Percentiles rank a stretch among this genome's conserved stretches.
Evolutionary conservation across 1,140 invertebrate species (phyloP).

Genomic region (Callitettix versicolor): DNA sequence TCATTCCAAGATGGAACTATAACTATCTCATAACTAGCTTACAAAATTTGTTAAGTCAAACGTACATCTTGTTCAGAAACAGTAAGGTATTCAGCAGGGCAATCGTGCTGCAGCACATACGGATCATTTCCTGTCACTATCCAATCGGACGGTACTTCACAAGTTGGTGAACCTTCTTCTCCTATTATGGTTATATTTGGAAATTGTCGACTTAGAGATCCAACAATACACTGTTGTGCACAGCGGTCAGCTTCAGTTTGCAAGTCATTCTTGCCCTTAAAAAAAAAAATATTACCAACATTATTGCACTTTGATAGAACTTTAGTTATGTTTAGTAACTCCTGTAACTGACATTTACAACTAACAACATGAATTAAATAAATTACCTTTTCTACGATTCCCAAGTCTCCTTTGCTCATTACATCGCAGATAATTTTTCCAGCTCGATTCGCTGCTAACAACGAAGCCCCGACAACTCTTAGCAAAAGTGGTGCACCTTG

Average conservation of each 20-base stretch:
- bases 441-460: slow-evolving; percentile 66
- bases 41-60: too few species aligned
- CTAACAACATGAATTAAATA: background rate
- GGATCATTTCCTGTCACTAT: slow-evolving; percentile 56
- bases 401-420: slow-evolving; percentile 75
- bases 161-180: slow-evolving; percentile 65
- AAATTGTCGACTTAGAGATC: slow-evolving; percentile 72
- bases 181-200: slow-evolving; percentile 83
- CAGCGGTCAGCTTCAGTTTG: slow-evolving; percentile 96
- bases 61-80: slow-evolving; percentile 46
- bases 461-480: slow-evolving; percentile 59
- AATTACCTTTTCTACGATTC: slow-evolving; percentile 79
- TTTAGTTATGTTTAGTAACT: too few species aligned
- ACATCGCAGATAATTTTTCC: slow-evolving; percentile 86
- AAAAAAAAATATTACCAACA: slow-evolving; percentile 22
- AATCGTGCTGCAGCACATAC: slow-evolving; percentile 53
- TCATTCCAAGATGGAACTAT: too few species aligned
- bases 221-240: slow-evolving; percentile 85
- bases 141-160: slow-evolving; percentile 56
- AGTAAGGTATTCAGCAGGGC: slow-evolving; percentile 55
- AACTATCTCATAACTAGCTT: too few species aligned
- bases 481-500: slow-evolving; percentile 48
- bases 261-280: slow-evolving; percentile 80
- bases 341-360: background rate
- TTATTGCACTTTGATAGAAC: too few species aligned